Percentiles rank a stretch among this genome's conserved stretches.
Conservation (phyloP, 1,140 invertebrate genomes). For the Lordiphosa stackelbergi region DNA sequence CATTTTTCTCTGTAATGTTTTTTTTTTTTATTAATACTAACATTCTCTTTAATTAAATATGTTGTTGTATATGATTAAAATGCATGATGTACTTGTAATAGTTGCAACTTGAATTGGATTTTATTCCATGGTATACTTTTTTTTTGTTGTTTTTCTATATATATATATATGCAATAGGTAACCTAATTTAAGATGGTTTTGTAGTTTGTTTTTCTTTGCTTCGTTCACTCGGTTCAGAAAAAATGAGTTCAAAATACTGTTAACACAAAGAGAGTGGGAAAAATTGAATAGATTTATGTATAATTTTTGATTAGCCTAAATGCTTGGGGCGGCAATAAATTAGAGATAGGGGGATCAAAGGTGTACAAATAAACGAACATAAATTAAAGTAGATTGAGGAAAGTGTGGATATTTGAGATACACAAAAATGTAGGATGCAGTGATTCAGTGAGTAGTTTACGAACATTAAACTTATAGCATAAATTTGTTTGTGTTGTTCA, state of each 20-base stretch:
- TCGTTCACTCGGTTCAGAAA: constrained; percentile 24
- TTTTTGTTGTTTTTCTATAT: constrained; percentile 4
- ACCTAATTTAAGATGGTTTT: constrained; percentile 49
- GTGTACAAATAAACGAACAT: constrained; percentile 36
- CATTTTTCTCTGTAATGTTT: too few species aligned
- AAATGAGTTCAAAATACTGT: constrained; percentile 39
- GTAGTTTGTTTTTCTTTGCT: constrained; percentile 37
- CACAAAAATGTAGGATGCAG: constrained; percentile 30
- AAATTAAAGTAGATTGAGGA: constrained; percentile 31
- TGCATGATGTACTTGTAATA: constrained; percentile 66
- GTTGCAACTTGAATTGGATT: constrained; percentile 66
- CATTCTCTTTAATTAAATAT: constrained; percentile 71
- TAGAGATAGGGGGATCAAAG: constrained; percentile 24
- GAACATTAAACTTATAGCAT: constrained; percentile 56
- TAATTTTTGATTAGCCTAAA: constrained; percentile 14
- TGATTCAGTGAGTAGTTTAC: constrained; percentile 15
- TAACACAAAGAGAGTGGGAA: background rate
- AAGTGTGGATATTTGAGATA: constrained; percentile 49
- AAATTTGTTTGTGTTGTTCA: constrained; percentile 23
- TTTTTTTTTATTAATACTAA: constrained; percentile 48
- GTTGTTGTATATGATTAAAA: constrained; percentile 68
- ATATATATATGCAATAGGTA: constrained; percentile 29
- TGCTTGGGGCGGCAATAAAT: constrained; percentile 55
- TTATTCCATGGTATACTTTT: constrained; percentile 58
- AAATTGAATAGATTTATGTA: constrained; percentile 18